Percentiles rank a stretch among this genome's conserved stretches.
These are phyloP conservation scores for Monoplex corrugatus DNA, from an alignment of 2,888 invertebrate species.

Conservation along the genomic window DNA sequence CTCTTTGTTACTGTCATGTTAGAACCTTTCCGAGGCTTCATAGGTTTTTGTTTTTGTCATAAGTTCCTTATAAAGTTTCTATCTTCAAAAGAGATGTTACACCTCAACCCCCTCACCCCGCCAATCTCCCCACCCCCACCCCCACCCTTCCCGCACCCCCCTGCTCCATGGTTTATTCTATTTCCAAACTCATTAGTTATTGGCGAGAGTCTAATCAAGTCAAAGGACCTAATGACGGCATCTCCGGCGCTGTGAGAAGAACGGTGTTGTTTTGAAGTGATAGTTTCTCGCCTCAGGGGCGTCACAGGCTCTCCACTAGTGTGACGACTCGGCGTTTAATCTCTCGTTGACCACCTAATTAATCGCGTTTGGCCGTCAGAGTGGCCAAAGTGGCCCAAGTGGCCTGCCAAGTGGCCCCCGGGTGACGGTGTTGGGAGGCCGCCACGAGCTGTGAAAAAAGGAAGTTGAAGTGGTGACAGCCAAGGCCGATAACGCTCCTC, in stretches of 20 bases:
- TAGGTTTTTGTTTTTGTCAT: too few species aligned
- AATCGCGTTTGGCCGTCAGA: slow-evolving; percentile 14
- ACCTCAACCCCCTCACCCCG: background rate
- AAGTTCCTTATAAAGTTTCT: too few species aligned
- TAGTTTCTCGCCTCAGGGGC: background rate
- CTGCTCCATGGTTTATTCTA: background rate
- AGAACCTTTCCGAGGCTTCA: too few species aligned
- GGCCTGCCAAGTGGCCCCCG: background rate
- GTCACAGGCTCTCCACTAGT: background rate
- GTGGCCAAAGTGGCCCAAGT: background rate
- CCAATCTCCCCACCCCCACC: background rate
- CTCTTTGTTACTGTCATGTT: too few species aligned
- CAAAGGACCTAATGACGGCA: background rate
- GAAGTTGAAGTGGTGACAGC: background rate
- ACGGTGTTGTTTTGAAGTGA: background rate
- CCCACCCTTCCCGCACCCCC: background rate
- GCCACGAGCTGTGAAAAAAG: background rate
- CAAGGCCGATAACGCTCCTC: background rate
- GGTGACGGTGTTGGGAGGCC: too few species aligned
- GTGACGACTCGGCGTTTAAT: background rate
- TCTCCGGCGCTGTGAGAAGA: background rate
- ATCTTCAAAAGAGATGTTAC: too few species aligned
- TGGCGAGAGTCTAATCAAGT: background rate
- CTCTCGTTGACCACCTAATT: slow-evolving; percentile 3
- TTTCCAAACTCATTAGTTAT: background rate